A percentile compares a stretch with the other conserved stretches of the same genome.
Evolutionary conservation across 2,797 vertebrate species (phyloP).

Genomic region (Odontamblyopus lacepedii): DNA sequence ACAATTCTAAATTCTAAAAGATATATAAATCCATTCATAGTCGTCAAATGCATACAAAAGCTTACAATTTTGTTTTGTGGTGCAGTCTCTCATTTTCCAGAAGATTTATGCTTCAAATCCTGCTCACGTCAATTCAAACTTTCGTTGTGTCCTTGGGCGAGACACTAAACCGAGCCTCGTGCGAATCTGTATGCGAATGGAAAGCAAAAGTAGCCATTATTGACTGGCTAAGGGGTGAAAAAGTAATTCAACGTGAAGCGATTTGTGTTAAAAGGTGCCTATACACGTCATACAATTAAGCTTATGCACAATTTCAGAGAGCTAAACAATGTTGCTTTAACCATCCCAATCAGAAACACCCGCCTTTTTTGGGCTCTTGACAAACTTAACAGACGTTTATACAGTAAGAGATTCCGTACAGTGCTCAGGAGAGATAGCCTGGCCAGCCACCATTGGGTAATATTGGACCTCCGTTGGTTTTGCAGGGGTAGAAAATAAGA

Average conservation of each 20-base stretch:
- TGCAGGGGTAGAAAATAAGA: not conserved
- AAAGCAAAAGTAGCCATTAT: too few species aligned
- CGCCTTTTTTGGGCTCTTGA: not conserved
- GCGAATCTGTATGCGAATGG: too few species aligned
- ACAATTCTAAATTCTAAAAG: too few species aligned
- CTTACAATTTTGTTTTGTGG: too few species aligned
- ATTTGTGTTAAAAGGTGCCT: not conserved
- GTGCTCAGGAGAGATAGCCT: not conserved
- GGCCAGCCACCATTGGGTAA: not conserved
- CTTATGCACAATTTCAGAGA: not conserved
- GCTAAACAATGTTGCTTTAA: not conserved
- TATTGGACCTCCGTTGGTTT: not conserved
- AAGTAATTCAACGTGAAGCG: not conserved
- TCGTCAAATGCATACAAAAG: too few species aligned
- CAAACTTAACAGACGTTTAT: not conserved
- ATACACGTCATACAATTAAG: not conserved
- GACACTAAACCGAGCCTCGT: too few species aligned
- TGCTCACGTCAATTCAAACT: too few species aligned
- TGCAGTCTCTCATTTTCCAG: too few species aligned
- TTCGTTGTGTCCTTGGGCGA: too few species aligned
- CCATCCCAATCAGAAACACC: not conserved
- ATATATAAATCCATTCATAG: too few species aligned
- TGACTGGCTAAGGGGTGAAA: too few species aligned
- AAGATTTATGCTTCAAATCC: too few species aligned
- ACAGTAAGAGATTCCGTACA: not conserved